Conservation (phyloP, 2,888 invertebrate genomes). For the Entomobrya proxima region DNA sequence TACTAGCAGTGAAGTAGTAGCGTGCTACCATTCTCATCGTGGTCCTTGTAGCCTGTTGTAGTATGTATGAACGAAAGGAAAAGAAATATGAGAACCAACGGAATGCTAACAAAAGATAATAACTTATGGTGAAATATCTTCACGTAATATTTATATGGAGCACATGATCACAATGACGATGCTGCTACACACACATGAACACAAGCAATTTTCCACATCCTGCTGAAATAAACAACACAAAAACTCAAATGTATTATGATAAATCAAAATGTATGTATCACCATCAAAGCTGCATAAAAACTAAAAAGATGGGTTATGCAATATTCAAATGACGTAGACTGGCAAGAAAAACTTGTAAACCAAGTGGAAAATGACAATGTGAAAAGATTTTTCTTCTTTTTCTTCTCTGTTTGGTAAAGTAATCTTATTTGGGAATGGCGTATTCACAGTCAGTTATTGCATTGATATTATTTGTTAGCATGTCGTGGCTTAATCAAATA, state of each 20-base stretch:
- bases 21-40: not conserved
- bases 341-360: too few relatives aligned
- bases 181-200: not conserved
- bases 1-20: not conserved
- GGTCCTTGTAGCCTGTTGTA: not conserved
- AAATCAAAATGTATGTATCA: not conserved
- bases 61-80: not conserved
- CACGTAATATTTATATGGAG: conserved; percentile 10
- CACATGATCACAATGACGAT: not conserved
- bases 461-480: too few relatives aligned
- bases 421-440: too few relatives aligned
- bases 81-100: conserved; percentile 17
- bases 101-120: conserved; percentile 22
- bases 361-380: too few relatives aligned
- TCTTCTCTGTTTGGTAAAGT: too few relatives aligned
- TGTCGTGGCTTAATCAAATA: too few relatives aligned
- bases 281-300: not conserved
- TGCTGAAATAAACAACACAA: not conserved
- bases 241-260: not conserved
- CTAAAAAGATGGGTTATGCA: too few relatives aligned
- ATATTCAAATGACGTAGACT: too few relatives aligned
- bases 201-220: conserved; percentile 11
- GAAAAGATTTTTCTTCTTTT: too few relatives aligned
- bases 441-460: too few relatives aligned
- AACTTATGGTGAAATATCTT: conserved; percentile 12